Base-by-base conservation (phyloP, 1,140 invertebrate genomes). In the Myzus persicae region DNA sequence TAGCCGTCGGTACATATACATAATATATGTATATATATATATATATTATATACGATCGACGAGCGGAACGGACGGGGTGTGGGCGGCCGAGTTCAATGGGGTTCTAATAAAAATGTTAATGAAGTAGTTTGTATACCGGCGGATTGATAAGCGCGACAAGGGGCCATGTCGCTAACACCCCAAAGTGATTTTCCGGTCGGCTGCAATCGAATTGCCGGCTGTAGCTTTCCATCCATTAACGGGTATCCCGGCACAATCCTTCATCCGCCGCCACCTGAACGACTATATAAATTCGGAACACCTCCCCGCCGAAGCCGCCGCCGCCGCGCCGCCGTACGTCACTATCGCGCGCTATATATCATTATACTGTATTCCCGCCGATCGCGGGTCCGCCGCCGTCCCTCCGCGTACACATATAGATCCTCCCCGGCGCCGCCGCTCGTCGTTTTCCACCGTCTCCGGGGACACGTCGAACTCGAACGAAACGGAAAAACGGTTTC, bases 91-190 rank as follows among this genome's bases (percentile, higher is more conserved):
- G 81, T 93, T 93, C 91, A 93, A 93, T 93, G 91, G 91, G 91
- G 91, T 93, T 93, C 91, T 93, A 93, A 93, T 93, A 93, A 93
- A 93, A 93, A 93, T 93, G 91, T 93, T 93, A 93, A 93, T 93
- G 91, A 93, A 93, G 91, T 93, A 93, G 91, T 93, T 93, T 93
- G 91, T 93, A 90, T 90, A 93, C 91, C 81, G 91, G 48, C 36
- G 91, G 91, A 93, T 93, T 93, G 91, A 93, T 93, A 93, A 93
- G 91, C 91, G 76, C 91, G 91, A 93, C 91, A 93, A 93, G 76
- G 91, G 91, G 91, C 67, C 91, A 93, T 85, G 91, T 93, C 91
- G 91, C 91, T 93, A 93, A 93, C 91, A 93, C 91, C 91, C 91
- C 91, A 93, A 93, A 93, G 91, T 93, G 91, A 93, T 93, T 93